Evolutionary conservation across 2,797 vertebrate genomes (phyloP).

Genomic region (Etheostoma nigrum): DNA sequence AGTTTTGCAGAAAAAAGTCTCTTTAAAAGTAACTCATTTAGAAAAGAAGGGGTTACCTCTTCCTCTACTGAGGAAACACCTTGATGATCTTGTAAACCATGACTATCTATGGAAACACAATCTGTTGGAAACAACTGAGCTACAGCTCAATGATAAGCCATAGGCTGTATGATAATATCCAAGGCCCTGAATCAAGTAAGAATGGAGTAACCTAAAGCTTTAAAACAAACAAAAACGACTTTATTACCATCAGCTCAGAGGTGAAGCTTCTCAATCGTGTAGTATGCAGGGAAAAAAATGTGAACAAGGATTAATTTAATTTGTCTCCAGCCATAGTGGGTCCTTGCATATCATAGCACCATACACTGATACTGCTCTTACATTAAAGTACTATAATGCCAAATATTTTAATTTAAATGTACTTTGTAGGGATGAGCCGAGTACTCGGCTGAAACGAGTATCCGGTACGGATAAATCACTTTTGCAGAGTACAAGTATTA

Average conservation of each 20-base stretch:
- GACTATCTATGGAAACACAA: neutral
- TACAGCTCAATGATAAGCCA: neutral
- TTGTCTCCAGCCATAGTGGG: neutral
- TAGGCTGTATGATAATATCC: neutral
- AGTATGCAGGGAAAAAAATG: too few species aligned
- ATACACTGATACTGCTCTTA: neutral
- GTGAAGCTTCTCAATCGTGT: neutral
- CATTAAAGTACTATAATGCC: slow-evolving; percentile 17
- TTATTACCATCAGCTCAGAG: neutral
- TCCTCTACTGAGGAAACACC: neutral
- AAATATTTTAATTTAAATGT: too few species aligned
- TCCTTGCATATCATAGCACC: neutral
- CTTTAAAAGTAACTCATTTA: slow-evolving; percentile 10
- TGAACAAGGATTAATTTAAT: slow-evolving; percentile 9
- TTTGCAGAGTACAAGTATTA: too few species aligned
- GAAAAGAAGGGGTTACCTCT: slow-evolving; percentile 1
- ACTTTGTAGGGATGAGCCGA: too few species aligned
- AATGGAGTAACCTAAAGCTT: neutral
- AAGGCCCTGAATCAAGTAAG: neutral
- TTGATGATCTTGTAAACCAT: neutral
- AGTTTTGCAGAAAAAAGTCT: slow-evolving; percentile 13
- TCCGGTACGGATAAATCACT: too few species aligned
- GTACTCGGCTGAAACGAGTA: too few species aligned
- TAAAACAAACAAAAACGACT: neutral
- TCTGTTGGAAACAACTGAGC: neutral